Percentiles rank a stretch among this genome's conserved stretches.
Evolutionary conservation across 2,113 vertebrate genomes (phyloP).

Genomic region (Thermophis baileyi): DNA sequence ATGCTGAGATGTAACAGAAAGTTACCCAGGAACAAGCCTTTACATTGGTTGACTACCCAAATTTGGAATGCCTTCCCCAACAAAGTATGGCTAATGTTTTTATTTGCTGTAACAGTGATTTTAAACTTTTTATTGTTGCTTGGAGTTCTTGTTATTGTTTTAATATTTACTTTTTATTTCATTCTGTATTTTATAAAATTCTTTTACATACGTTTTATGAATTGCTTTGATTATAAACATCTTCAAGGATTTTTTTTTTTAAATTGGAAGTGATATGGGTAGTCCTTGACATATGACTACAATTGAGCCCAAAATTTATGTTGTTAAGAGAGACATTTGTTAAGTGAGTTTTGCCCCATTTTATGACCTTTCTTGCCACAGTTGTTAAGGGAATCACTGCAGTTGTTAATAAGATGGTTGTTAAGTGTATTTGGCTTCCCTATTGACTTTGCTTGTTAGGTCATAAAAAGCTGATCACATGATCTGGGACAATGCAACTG

Average conservation of each 20-base stretch:
- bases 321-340: neutral
- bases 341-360: neutral
- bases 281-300: no score
- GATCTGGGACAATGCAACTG: neutral
- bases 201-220: neutral
- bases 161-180: neutral
- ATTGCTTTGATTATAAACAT: neutral
- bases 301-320: no score
- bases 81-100: neutral
- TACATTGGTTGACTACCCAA: neutral
- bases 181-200: neutral
- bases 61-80: neutral
- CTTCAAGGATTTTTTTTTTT: neutral
- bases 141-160: neutral
- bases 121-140: neutral
- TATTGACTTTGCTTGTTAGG: neutral
- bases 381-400: neutral
- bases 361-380: neutral
- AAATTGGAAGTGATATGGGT: neutral
- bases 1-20: neutral
- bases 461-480: neutral
- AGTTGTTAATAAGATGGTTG: neutral
- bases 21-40: neutral
- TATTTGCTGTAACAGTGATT: neutral
- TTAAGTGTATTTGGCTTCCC: neutral